Percentiles rank a stretch among this genome's conserved stretches.
These are phyloP conservation scores for Operophtera brumata DNA, from an alignment of 2,888 invertebrate species.

Conservation along the genomic window DNA sequence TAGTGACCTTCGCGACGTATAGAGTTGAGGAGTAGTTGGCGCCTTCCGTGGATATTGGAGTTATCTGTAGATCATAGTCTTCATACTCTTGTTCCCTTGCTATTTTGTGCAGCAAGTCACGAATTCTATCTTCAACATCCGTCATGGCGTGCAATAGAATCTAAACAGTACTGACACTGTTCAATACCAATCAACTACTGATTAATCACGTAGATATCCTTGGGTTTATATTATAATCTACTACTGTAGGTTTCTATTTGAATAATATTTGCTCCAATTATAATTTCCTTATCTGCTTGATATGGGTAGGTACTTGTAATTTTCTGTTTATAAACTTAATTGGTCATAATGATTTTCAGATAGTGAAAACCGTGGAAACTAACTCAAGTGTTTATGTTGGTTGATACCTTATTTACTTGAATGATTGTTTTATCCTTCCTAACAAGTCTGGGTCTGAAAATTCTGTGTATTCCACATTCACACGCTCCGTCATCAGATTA, in stretches of 20 bases:
- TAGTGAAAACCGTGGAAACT: too few relatives aligned
- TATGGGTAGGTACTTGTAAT: background rate
- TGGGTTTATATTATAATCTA: background rate
- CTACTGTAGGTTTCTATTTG: background rate
- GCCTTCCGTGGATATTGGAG: conserved; percentile 45
- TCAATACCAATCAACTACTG: background rate
- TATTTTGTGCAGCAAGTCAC: conserved; percentile 39
- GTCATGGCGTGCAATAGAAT: conserved; percentile 33
- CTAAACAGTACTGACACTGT: background rate
- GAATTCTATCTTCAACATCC: conserved; percentile 39
- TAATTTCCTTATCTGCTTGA: background rate
- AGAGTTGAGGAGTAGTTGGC: conserved; percentile 56
- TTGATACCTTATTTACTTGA: too few relatives aligned
- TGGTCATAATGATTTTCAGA: too few relatives aligned
- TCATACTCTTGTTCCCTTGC: conserved; percentile 40
- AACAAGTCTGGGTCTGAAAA: too few relatives aligned
- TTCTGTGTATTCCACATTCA: too few relatives aligned
- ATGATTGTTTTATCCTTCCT: too few relatives aligned
- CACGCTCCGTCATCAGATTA: too few relatives aligned
- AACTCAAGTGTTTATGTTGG: too few relatives aligned
- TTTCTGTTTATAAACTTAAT: too few relatives aligned
- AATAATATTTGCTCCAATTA: too few relatives aligned
- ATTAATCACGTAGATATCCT: background rate
- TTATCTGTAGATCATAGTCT: conserved; percentile 37
- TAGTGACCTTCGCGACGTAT: conserved; percentile 38